Conservation (phyloP, 2,113 vertebrate species). For the Podocnemis expansa region DNA sequence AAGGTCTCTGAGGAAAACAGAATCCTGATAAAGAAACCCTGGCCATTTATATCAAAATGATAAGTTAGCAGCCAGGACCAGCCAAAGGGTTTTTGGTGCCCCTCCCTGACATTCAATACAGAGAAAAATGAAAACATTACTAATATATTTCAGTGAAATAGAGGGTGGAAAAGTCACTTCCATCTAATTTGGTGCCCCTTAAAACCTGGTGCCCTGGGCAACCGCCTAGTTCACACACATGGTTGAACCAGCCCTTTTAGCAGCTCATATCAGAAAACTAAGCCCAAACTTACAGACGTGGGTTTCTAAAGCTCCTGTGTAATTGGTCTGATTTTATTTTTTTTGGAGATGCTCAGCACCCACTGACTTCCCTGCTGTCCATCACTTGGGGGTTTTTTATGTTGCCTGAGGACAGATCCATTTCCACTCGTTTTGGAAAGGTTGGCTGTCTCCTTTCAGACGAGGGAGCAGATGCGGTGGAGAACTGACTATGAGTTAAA, state of each 20-base stretch:
- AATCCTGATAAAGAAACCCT: neutral
- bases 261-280: neutral
- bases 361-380: rapidly evolving
- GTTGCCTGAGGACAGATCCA: neutral
- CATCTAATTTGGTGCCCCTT: no score
- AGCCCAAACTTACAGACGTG: neutral
- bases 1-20: neutral
- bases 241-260: no score
- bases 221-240: no score
- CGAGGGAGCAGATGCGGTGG: neutral
- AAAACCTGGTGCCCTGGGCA: no score
- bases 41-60: neutral
- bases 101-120: no score
- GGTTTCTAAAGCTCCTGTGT: neutral
- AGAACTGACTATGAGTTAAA: neutral
- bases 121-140: no score
- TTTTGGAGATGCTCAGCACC: neutral
- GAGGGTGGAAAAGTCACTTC: no score
- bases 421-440: neutral
- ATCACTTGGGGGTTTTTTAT: neutral
- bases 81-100: no score
- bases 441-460: neutral
- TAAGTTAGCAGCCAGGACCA: no score
- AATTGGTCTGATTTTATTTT: neutral
- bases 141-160: no score